These are phyloP conservation scores for Griposia aprilina DNA, from an alignment of 2,888 invertebrate genomes.

Conservation along the genomic window DNA sequence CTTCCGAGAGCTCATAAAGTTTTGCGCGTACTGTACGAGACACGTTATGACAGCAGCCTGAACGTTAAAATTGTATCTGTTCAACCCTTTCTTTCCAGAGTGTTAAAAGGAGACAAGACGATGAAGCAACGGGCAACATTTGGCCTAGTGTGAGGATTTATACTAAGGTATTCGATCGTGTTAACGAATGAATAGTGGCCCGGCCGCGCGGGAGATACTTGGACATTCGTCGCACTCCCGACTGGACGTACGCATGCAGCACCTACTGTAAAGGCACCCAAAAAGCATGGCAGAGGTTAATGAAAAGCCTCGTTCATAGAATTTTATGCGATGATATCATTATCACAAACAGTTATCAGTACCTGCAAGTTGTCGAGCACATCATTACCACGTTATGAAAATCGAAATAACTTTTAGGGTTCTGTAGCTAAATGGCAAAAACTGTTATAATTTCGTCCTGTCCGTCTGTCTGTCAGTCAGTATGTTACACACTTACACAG, in stretches of 20 bases:
- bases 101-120: not conserved
- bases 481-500: not conserved
- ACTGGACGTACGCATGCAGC: no score
- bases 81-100: not conserved
- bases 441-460: not conserved
- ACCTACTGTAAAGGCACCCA: no score
- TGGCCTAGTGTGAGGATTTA: no score
- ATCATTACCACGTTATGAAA: not conserved
- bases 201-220: no score
- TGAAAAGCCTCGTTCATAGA: not conserved
- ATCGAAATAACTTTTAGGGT: not conserved
- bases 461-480: no score
- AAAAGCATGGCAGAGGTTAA: not conserved
- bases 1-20: no score
- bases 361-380: not conserved
- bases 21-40: not conserved
- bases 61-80: not conserved
- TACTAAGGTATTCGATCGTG: no score
- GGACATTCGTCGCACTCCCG: no score
- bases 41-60: not conserved
- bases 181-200: no score
- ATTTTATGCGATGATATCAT: not conserved
- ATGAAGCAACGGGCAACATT: not conserved
- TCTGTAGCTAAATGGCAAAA: not conserved
- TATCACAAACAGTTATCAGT: not conserved